Evolutionary conservation across 2,888 invertebrate genomes (phyloP), one percentile per base, ranked within the genome.

Genomic region (Trachelus stipa): DNA sequence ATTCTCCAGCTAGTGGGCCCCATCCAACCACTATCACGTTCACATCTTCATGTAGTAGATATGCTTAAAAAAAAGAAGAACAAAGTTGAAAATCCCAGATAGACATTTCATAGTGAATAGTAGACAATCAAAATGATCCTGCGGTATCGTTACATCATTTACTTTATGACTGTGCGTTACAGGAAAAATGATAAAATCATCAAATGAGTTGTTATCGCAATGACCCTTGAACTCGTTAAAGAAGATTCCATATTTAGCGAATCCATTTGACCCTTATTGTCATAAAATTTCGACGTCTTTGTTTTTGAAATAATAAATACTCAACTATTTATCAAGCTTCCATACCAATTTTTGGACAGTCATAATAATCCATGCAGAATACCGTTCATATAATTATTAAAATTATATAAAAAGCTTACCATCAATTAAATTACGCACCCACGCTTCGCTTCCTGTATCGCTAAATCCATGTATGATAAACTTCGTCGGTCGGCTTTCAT

Each of bases 11-110:
- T 75, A 89, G 80, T 33, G 82, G 68, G 2, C 88, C 88, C 89
- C 89, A 89, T n/a, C 89, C 86, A 11, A 89, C 88, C 33, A 89
- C 88, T 73, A 89, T 87, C 73, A 89, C 89, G 79, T 89, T 89
- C 76, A 89, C 89, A 76, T 89, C 87, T 76, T 89, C 87, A 79
- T 89, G 86, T 69, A 86, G 82, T 34, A 89, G 81, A 79, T 89
- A 89, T 34, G 89, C 89, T 89, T 79, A 6, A 81, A 71, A 74
- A 34, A 31, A 31, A 71, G 3, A 40, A 56, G 6, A 3, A 69
- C 23, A 30, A 71, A 11, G 9, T n/a, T 12, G 71, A 31, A 71
- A 12, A 71, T 9, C 31, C 31, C 15, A 71, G 71, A 3, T 31
- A 12, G 33, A 33, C 30, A 15, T 71, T n/a, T 40, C 15, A 23